Base-by-base conservation (phyloP, 64 coral and sea anemone genomes). In the Acropora yongei region DNA sequence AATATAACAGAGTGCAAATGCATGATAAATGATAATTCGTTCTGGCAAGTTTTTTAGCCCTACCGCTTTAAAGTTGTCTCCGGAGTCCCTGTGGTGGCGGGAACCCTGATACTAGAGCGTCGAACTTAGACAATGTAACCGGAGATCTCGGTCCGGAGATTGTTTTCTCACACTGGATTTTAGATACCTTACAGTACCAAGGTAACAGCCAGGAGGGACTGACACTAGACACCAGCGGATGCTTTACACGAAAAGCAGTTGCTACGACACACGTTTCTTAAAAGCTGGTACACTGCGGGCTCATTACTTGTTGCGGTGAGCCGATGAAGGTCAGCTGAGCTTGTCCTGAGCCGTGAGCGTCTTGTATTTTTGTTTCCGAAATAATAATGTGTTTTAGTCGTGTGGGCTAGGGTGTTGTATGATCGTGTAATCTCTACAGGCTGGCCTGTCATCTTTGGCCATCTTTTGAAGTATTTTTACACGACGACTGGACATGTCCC, bases 211-310 rank as follows among this genome's bases (percentile, higher is more conserved):
- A 30, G 30, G 30, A 30, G 30, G 30, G 30, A 30, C 30, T 30
- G 30, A 0, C 30, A 30, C 30, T 18, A 12, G 30, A 84, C 61
- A 84, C 81, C 20, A 84, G 17, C 7, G 81, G 61, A 84, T 84
- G 61, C 81, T 84, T 84, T 84, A 84, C 63, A 84, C 10, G 63
- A 84, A 13, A 7, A 12, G 39, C 45, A 47, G 81, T 69, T 84
- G 63, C 63, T 69, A 69, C 30, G 81, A 68, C 68, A 84, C 81
- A 1, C 58, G 3, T 69, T 68, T 69, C 12, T 48, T 5, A 0
- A 13, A n/a, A 80, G 50, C 78, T 80, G 44, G 63, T 16, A 47
- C 18, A 66, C 44, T 16, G 81, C 10, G 42, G 81, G 81, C 81
- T 84, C 81, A 84, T 61, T 84, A 3, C 30, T 16, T 48, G 47